A percentile compares a stretch with the other conserved stretches of the same genome.
phyloP scores from a whole-genome alignment of 2,888 invertebrate genomes.

The Rhamnusium bicolor region DNA sequence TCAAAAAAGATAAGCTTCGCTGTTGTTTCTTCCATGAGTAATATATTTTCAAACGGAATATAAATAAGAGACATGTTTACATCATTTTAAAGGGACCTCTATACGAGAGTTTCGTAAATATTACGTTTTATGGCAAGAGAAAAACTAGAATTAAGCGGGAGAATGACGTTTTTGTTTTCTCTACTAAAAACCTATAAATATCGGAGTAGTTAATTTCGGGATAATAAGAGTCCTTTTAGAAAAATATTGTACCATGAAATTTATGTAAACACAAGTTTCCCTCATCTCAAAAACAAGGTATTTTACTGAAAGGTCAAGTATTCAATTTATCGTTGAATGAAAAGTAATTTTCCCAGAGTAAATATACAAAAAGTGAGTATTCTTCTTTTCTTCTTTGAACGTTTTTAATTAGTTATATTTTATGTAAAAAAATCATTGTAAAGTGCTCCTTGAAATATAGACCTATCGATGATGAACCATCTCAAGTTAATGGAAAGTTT shows the following conservation, averaged over 20 bases:
- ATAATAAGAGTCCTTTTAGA: neutral
- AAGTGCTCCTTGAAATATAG: neutral
- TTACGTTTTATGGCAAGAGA: neutral
- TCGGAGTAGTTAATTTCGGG: constrained; percentile 9
- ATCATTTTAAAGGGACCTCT: neutral
- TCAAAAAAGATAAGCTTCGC: constrained; percentile 15
- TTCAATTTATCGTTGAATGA: neutral
- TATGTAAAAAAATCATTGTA: neutral
- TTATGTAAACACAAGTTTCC: neutral
- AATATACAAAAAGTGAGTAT: neutral
- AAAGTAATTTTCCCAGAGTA: constrained; percentile 2
- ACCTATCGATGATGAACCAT: neutral
- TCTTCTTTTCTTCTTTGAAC: neutral
- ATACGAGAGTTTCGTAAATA: constrained; percentile 1
- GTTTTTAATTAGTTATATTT: neutral
- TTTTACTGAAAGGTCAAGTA: neutral
- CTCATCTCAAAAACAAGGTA: neutral
- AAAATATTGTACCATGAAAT: neutral
- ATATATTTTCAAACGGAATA: constrained; percentile 23
- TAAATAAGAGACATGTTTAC: constrained; percentile 23
- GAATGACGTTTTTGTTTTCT: neutral
- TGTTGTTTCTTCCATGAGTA: neutral
- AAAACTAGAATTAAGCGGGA: neutral
- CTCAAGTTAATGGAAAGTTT: constrained; percentile 5
- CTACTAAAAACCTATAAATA: constrained; percentile 13